Base-by-base conservation (phyloP, 2,113 vertebrate genomes). In the Oncorhynchus keta region DNA sequence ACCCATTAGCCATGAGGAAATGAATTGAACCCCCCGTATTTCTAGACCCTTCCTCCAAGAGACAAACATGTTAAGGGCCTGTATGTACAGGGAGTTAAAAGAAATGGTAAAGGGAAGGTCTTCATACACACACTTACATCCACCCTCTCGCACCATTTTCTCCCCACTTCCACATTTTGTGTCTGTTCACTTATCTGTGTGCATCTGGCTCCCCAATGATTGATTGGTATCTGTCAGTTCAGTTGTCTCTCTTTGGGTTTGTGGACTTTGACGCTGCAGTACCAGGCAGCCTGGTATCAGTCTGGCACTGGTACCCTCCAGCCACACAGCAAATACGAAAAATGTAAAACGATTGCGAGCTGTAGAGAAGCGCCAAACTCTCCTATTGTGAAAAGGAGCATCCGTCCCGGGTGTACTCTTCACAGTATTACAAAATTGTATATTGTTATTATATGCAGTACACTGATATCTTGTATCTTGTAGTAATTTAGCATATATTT, bases 391-490 rank as follows among this genome's bases (percentile, higher is more conserved):
- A 89, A 83, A 84, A 51, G 73, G 48, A 67, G 79, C 74, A 70
- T 59, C 78, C 77, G 67, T 67, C 20, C 74, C 22, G 69, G 70
- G 85, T 68, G 86, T 86, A 76, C 87, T 89, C 86, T 85, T 89
- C 86, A 87, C 89, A 92, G 92, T 92, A 91, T 93, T 92, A 90
- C 86, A 74, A 80, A 87, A 79, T 86, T 90, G 92, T 92, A 90
- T 88, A 91, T 92, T 93, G 89, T 93, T 92, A 91, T 85, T 90
- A 89, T 93, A 91, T 90, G 91, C 93, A 93, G 93, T 92, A 90
- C 92, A 89, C 90, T 90, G 90, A 92, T 91, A 91, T 90, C 87
- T 89, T 91, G 91, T 93, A 91, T 92, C 87, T 92, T 88, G 90
- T 93, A 93, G 92, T 90, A 88, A 86, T 90, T 91, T 92, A 93